Evolutionary conservation across 2,888 invertebrate genomes (phyloP), one percentile per base, ranked within the genome.

Genomic region (Palloptera scutellata): DNA sequence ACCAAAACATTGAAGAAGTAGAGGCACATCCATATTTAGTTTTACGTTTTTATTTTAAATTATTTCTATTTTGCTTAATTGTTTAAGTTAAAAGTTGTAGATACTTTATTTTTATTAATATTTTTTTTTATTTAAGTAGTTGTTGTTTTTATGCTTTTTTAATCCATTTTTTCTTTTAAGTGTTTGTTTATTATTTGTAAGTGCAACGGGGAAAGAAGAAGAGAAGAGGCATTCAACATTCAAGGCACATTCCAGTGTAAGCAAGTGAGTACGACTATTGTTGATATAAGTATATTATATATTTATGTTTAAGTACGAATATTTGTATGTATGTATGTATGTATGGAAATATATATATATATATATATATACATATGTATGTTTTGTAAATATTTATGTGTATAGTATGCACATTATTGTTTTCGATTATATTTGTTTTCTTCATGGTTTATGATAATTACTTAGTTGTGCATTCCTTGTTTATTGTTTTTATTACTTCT

Each of bases 21-120:
- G 74, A 77, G 78, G 78, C 77, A 75, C 74, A 77, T 75, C 74
- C 79, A 77, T 77, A 75, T 69, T 67, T 61, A 11, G 45, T 64
- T 30, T 8, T 9, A 13, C 17, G 12, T 42, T 5, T 30, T 30
- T 30, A 4, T 30, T 30, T 30, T 30, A 4, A 30, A 30, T 2
- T 30, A 30, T 30, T 30, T 30, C 6, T 30, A 12, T 41, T 59
- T 59, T 59, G 15, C 13, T 59, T 59, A 10, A 59, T 15, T 30
- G 1, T 57, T 57, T 1, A 48, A 48, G 51, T 48, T 48, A 48
- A 48, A 48, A 48, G 15, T 48, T 53, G 17, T 53, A 10, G 15
- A 4, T 15, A 9, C 11, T 59, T n/a, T 58, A 41, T 40, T 12
- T 10, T 40, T 58, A n/a, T 30, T 20, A 41, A 17, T 13, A 41